Percentiles rank a stretch among this genome's conserved stretches.
phyloP scores from a whole-genome alignment of 2,113 vertebrate species.

The Eidolon helvum region DNA sequence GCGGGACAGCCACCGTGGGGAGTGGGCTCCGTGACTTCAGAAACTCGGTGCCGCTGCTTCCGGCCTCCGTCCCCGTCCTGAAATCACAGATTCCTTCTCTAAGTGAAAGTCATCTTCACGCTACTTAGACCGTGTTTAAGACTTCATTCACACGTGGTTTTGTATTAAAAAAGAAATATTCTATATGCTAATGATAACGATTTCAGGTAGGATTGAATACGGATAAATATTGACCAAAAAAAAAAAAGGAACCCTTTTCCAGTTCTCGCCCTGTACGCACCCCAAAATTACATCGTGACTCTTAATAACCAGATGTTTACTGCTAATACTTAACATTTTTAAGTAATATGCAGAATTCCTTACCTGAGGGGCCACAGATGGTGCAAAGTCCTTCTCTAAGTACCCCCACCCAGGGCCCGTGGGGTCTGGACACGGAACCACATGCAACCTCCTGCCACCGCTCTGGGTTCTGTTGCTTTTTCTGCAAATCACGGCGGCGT shows the following conservation, averaged over 20 bases:
- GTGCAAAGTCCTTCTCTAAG: too few relatives aligned
- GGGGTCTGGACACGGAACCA: not conserved
- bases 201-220: not conserved
- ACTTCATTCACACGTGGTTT: not conserved
- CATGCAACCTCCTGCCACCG: accelerated
- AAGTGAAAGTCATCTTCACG: not conserved
- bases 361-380: not conserved
- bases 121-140: not conserved
- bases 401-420: too few relatives aligned
- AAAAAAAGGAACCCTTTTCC: not conserved
- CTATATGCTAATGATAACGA: not conserved
- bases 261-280: not conserved
- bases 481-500: not conserved
- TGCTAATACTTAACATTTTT: too few relatives aligned
- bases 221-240: not conserved
- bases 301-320: not conserved
- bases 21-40: not conserved
- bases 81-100: not conserved
- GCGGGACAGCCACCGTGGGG: not conserved
- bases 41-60: not conserved
- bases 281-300: not conserved
- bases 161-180: not conserved
- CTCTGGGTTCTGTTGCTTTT: not conserved
- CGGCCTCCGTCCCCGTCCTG: not conserved
- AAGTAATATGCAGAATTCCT: not conserved